Conservation (phyloP, 2,113 vertebrate species). For the Parus major region DNA sequence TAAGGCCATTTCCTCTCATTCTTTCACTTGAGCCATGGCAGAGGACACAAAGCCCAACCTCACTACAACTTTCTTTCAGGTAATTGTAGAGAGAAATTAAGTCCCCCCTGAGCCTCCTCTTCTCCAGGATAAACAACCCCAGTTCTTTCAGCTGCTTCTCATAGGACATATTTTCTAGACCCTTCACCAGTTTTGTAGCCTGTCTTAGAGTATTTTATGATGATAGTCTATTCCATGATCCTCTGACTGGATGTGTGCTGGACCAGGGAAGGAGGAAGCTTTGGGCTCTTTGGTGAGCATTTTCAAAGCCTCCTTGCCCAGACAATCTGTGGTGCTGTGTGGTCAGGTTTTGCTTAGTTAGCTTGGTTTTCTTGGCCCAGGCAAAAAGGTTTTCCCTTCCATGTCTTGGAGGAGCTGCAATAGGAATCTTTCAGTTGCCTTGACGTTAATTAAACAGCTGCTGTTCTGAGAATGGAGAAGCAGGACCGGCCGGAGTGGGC, state of each 20-base stretch:
- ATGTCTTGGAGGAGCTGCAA: neutral
- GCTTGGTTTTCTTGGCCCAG: neutral
- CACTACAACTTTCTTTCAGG: neutral
- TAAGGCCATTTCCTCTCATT: neutral
- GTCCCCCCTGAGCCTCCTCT: neutral
- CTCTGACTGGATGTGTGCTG: neutral
- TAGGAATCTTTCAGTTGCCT: neutral
- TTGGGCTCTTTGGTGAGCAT: neutral
- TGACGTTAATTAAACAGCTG: neutral
- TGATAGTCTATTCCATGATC: neutral
- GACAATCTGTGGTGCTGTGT: accelerated
- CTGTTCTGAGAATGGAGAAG: neutral
- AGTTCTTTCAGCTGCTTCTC: neutral
- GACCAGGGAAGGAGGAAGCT: neutral
- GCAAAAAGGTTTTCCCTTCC: neutral
- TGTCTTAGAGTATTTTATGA: neutral
- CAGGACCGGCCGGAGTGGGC: accelerated
- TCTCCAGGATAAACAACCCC: neutral
- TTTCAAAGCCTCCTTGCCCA: neutral
- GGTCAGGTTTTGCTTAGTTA: neutral
- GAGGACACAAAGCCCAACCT: neutral
- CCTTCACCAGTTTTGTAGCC: neutral
- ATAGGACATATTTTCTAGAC: neutral
- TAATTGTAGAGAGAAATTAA: neutral
- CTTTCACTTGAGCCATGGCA: neutral